phyloP scores from a whole-genome alignment of 1,140 invertebrate species.

The Archegozetes longisetosus region DNA sequence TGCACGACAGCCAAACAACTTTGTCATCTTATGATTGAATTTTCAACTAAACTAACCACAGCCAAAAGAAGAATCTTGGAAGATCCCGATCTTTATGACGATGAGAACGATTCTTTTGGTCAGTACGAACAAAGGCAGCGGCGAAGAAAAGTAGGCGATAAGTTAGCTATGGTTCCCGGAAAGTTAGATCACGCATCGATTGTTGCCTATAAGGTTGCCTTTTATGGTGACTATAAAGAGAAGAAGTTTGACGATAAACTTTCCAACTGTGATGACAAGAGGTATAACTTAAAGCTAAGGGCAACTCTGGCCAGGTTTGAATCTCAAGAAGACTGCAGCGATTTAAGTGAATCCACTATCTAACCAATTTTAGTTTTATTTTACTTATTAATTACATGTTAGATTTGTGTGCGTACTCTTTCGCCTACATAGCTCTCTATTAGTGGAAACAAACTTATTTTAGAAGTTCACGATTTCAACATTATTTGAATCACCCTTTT shows the following conservation, averaged over 20 bases:
- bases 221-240: constrained; percentile 4
- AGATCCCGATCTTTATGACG: constrained; percentile 56
- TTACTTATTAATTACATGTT: no score
- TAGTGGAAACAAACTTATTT: no score
- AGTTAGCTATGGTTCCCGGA: constrained; percentile 59
- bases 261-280: constrained; percentile 1
- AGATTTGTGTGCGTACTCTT: no score
- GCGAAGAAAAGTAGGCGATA: constrained; percentile 51
- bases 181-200: constrained; percentile 75
- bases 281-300: constrained; percentile 14
- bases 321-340: constrained; percentile 10
- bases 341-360: not conserved
- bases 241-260: not conserved
- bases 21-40: constrained; percentile 57
- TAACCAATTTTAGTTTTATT: no score
- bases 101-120: constrained; percentile 28
- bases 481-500: no score
- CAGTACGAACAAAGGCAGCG: constrained; percentile 37
- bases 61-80: constrained; percentile 61
- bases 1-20: constrained; percentile 41
- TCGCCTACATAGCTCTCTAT: no score
- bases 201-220: constrained; percentile 19
- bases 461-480: no score
- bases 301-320: constrained; percentile 16
- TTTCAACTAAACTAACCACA: constrained; percentile 45